Percentiles rank a stretch among this genome's conserved stretches.
Conservation (phyloP, 2,888 invertebrate species). For the Cenopis cana region DNA sequence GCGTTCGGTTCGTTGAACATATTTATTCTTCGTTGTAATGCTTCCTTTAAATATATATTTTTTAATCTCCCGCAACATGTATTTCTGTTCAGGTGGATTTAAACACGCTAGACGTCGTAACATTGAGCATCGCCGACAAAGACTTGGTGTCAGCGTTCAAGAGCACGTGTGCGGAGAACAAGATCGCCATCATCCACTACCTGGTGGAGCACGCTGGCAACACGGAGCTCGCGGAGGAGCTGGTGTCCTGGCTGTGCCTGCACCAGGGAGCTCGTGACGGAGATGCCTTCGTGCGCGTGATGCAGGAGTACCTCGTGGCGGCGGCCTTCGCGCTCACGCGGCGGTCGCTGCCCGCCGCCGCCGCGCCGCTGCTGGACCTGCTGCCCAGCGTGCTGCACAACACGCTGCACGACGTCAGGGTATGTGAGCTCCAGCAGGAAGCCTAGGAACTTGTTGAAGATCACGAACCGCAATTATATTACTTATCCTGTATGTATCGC, state of each 20-base stretch:
- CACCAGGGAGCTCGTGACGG: constrained; percentile 64
- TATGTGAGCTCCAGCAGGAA: constrained; percentile 55
- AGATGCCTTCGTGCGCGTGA: constrained; percentile 86
- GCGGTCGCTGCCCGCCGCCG: constrained; percentile 90
- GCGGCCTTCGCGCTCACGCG: constrained; percentile 89
- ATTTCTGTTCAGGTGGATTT: constrained; percentile 80
- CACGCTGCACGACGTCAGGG: constrained; percentile 86
- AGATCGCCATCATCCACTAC: constrained; percentile 92
- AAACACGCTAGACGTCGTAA: constrained; percentile 89
- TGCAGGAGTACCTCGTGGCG: constrained; percentile 93
- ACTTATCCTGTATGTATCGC: too few species aligned
- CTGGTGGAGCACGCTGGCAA: constrained; percentile 92
- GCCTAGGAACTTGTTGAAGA: too few species aligned
- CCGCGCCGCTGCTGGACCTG: constrained; percentile 87
- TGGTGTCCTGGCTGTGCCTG: constrained; percentile 84
- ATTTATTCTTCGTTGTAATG: too few species aligned
- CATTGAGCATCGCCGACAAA: constrained; percentile 86
- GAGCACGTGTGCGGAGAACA: constrained; percentile 88
- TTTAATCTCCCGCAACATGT: neutral
- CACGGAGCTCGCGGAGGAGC: constrained; percentile 89
- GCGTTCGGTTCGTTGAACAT: too few species aligned
- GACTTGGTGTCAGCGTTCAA: constrained; percentile 89
- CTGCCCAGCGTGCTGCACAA: constrained; percentile 89
- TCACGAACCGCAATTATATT: too few species aligned
- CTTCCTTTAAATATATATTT: too few species aligned